Evolutionary conservation across 2,797 vertebrate genomes (phyloP).

Genomic region (Cuculus canorus): DNA sequence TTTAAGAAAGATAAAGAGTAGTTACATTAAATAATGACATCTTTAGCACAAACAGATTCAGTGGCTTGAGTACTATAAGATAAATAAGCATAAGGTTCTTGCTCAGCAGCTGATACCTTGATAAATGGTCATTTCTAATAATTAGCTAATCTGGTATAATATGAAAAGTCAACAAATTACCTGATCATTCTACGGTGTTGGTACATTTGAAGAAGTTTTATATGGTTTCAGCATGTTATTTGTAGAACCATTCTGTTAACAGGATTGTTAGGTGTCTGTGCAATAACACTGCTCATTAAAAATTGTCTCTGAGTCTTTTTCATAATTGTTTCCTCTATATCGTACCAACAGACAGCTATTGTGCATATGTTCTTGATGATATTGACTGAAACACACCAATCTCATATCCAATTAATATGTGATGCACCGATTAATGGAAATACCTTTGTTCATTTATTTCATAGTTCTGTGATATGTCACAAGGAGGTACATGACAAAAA

Average conservation of each 20-base stretch:
- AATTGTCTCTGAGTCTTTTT: neutral
- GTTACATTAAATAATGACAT: neutral
- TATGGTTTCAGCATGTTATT: neutral
- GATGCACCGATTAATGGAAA: neutral
- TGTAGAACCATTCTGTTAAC: neutral
- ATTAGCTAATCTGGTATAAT: neutral
- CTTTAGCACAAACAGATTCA: neutral
- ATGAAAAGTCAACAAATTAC: neutral
- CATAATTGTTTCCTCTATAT: neutral
- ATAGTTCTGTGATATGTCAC: neutral
- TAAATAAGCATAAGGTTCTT: neutral
- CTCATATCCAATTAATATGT: neutral
- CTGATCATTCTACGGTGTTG: neutral
- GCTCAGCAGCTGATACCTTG: neutral
- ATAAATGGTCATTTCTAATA: neutral
- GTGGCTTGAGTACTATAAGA: neutral
- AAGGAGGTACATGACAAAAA: neutral
- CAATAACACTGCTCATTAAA: fast-evolving
- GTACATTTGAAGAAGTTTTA: neutral
- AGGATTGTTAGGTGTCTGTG: neutral
- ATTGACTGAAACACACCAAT: neutral
- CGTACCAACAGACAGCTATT: neutral
- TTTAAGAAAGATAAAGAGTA: neutral
- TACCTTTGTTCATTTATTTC: neutral
- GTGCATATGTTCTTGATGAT: neutral